These are phyloP conservation scores for Neuroscelio doddi DNA, from an alignment of 2,888 invertebrate genomes.

Conservation along the genomic window DNA sequence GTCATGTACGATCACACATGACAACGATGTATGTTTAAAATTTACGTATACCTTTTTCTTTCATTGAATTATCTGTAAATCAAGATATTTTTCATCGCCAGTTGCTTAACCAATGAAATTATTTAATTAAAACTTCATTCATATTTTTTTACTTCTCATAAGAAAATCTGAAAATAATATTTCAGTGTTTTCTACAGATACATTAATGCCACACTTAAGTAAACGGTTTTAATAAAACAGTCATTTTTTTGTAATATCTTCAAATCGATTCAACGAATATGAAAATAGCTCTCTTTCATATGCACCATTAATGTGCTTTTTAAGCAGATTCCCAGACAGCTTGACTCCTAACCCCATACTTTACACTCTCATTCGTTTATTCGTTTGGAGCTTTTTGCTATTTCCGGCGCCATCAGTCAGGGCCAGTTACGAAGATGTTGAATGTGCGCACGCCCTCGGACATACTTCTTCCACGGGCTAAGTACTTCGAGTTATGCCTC, in stretches of 20 bases:
- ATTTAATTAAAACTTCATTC: no score
- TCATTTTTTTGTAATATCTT: neutral
- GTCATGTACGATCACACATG: no score
- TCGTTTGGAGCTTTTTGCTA: constrained; percentile 57
- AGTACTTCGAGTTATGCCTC: constrained; percentile 65
- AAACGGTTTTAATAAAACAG: no score
- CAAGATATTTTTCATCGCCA: no score
- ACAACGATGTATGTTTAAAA: no score
- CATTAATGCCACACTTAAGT: no score
- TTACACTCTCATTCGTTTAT: constrained; percentile 43
- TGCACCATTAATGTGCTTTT: constrained; percentile 25
- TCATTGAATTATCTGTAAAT: no score
- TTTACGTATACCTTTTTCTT: no score
- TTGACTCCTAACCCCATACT: constrained; percentile 58
- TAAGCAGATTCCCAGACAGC: constrained; percentile 61
- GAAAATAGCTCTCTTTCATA: constrained; percentile 29
- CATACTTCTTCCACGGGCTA: constrained; percentile 68
- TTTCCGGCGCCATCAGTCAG: constrained; percentile 70
- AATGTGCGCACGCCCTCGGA: constrained; percentile 58
- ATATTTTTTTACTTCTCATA: no score
- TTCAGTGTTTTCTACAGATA: no score
- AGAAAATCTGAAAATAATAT: no score
- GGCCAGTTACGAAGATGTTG: constrained; percentile 63
- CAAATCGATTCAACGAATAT: constrained; percentile 5
- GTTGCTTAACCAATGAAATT: no score